Percentiles rank a stretch among this genome's conserved stretches.
Evolutionary conservation across 2,113 vertebrate genomes (phyloP).

Genomic region (Fulica atra): DNA sequence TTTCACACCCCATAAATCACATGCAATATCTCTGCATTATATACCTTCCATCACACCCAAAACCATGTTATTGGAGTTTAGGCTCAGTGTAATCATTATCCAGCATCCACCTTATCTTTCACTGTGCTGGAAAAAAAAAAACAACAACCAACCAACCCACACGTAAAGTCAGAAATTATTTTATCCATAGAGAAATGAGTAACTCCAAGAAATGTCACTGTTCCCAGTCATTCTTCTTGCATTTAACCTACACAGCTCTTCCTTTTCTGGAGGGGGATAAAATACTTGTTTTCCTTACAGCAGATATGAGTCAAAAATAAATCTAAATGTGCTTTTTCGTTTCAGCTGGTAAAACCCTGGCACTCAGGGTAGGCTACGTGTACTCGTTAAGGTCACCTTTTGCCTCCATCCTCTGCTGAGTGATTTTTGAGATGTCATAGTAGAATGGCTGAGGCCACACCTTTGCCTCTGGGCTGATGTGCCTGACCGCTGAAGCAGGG

Average conservation of each 20-base stretch:
- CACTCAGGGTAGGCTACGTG: neutral
- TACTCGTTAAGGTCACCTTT: neutral
- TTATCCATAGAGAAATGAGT: neutral
- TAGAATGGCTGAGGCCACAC: accelerated
- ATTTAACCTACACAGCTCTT: neutral
- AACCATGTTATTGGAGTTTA: neutral
- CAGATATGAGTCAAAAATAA: neutral
- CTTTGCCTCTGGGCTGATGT: neutral
- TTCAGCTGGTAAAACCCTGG: neutral
- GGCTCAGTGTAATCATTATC: neutral
- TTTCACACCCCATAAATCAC: neutral
- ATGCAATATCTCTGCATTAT: neutral
- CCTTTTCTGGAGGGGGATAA: neutral
- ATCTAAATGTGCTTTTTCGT: neutral
- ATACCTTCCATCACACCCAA: neutral
- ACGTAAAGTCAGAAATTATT: neutral
- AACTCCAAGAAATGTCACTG: neutral
- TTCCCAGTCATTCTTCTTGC: neutral
- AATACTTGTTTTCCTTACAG: neutral
- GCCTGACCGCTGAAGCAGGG: neutral
- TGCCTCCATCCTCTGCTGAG: too few relatives aligned
- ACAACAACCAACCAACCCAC: too few relatives aligned
- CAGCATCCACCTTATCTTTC: neutral
- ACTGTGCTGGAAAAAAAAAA: neutral
- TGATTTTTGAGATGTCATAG: neutral